Evolutionary conservation across 1,140 invertebrate genomes (phyloP).

Genomic region (Aphidius gifuensis): DNA sequence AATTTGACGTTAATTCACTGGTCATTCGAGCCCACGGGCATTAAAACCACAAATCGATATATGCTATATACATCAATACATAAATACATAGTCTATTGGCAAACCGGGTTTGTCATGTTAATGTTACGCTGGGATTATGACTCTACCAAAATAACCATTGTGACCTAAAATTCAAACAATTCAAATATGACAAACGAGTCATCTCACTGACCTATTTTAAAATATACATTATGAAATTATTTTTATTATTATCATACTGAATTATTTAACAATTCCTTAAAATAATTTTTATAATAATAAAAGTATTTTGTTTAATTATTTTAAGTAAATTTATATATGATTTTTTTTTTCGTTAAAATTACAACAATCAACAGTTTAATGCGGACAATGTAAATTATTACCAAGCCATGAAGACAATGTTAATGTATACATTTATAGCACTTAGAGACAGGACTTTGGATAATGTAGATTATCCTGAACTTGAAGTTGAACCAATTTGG

Average conservation of each 20-base stretch:
- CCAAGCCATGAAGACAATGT: slow-evolving; percentile 1
- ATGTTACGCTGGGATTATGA: slow-evolving; percentile 37
- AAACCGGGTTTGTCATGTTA: slow-evolving; percentile 47
- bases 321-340: too few relatives aligned
- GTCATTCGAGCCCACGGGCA: slow-evolving; percentile 45
- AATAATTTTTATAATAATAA: too few relatives aligned
- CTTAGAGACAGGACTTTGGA: slow-evolving; percentile 11
- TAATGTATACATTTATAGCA: slow-evolving; percentile 18
- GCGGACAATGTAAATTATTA: too few relatives aligned
- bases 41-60: slow-evolving; percentile 54
- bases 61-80: too few relatives aligned
- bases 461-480: slow-evolving; percentile 29
- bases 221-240: neutral
- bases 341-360: neutral
- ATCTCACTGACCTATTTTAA: too few relatives aligned
- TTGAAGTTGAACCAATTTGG: slow-evolving; percentile 24
- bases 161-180: slow-evolving; percentile 1
- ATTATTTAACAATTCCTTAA: too few relatives aligned
- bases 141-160: neutral
- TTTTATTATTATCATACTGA: too few relatives aligned
- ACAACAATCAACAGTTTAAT: neutral
- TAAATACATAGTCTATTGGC: neutral
- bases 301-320: too few relatives aligned
- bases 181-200: neutral
- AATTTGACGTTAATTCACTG: slow-evolving; percentile 55